phyloP scores from a whole-genome alignment of 1,140 invertebrate genomes.

The Rhyzopertha dominica region DNA sequence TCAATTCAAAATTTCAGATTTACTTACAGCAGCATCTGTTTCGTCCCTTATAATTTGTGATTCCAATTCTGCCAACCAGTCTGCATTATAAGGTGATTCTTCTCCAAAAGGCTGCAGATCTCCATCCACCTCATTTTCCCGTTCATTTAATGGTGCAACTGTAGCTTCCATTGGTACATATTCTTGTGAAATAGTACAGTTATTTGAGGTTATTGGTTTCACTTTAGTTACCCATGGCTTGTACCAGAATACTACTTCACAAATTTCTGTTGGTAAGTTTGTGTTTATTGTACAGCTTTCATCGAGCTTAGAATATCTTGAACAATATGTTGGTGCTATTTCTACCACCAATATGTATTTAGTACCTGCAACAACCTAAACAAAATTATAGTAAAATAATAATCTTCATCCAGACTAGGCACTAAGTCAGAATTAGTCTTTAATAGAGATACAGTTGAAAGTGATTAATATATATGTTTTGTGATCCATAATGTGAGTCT shows the following conservation, averaged over 20 bases:
- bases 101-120: slow-evolving; percentile 1
- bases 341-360: slow-evolving; percentile 38
- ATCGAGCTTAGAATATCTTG: slow-evolving; percentile 17
- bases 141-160: not conserved
- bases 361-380: slow-evolving; percentile 38
- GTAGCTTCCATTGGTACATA: slow-evolving; percentile 17
- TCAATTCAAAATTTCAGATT: slow-evolving; percentile 2
- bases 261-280: slow-evolving; percentile 24
- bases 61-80: slow-evolving; percentile 30
- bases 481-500: too few relatives aligned
- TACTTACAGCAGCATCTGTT: slow-evolving; percentile 13
- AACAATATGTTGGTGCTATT: slow-evolving; percentile 34
- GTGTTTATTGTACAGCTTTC: slow-evolving; percentile 23
- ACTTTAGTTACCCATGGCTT: slow-evolving; percentile 35
- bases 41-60: slow-evolving; percentile 36
- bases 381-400: too few relatives aligned
- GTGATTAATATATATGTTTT: too few relatives aligned
- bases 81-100: slow-evolving; percentile 16
- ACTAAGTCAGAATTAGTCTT: too few relatives aligned
- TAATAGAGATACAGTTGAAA: too few relatives aligned
- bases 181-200: slow-evolving; percentile 41
- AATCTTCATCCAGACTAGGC: too few relatives aligned
- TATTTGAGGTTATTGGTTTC: slow-evolving; percentile 40
- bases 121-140: not conserved
- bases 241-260: slow-evolving; percentile 37